These are phyloP conservation scores for Macrosteles quadrilineatus DNA, from an alignment of 1,140 invertebrate species.

Conservation along the genomic window DNA sequence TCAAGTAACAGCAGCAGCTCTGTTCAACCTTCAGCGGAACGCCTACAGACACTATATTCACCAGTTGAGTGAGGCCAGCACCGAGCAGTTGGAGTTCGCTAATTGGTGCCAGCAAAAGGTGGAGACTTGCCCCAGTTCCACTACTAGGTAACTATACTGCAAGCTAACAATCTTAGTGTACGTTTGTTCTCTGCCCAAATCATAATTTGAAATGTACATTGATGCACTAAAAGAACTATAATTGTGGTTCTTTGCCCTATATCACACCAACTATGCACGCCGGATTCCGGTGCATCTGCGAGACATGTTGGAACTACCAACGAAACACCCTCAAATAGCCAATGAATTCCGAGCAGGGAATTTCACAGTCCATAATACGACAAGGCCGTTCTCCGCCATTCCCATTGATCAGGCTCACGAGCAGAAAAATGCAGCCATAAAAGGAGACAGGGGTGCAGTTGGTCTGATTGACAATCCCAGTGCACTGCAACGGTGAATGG, in stretches of 20 bases:
- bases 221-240: too few relatives aligned
- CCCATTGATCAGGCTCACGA: conserved; percentile 39
- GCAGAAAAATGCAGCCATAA: conserved; percentile 38
- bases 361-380: conserved; percentile 32
- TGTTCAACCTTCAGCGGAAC: background rate
- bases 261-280: too few relatives aligned
- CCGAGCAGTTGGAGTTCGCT: background rate
- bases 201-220: too few relatives aligned
- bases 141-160: too few relatives aligned
- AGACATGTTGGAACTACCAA: background rate
- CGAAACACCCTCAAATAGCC: background rate
- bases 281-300: background rate
- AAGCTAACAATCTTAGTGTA: too few relatives aligned
- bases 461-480: conserved; percentile 26
- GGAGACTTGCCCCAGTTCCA: background rate
- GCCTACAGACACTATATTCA: background rate
- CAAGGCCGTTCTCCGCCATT: conserved; percentile 34
- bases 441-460: conserved; percentile 33
- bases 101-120: background rate
- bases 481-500: conserved; percentile 24
- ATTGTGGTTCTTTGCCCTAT: too few relatives aligned
- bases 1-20: background rate
- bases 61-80: background rate
- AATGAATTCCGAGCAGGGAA: conserved; percentile 5
- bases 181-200: too few relatives aligned